Evolutionary conservation across 2,888 invertebrate genomes (phyloP).

Genomic region (Selenia dentaria): DNA sequence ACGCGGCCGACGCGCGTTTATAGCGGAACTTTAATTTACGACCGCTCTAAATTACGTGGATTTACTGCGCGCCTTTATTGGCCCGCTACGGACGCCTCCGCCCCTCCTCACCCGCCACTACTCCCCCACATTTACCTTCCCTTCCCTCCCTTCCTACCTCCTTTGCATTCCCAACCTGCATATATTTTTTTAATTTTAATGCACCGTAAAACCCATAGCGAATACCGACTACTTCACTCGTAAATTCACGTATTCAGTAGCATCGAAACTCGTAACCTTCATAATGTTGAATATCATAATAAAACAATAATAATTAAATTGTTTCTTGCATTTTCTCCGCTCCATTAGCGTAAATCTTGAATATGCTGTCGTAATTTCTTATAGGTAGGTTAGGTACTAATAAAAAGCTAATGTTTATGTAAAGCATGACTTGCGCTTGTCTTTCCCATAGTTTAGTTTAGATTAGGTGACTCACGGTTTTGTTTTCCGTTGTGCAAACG

Average conservation of each 20-base stretch:
- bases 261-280: slow-evolving; percentile 21
- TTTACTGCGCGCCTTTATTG: slow-evolving; percentile 83
- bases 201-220: slow-evolving; percentile 54
- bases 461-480: slow-evolving; percentile 57
- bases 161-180: slow-evolving; percentile 58
- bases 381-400: neutral
- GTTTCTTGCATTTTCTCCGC: slow-evolving; percentile 17
- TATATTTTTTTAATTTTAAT: slow-evolving; percentile 54
- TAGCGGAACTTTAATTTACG: slow-evolving; percentile 82
- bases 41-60: slow-evolving; percentile 83
- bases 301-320: slow-evolving; percentile 23
- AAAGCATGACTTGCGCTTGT: slow-evolving; percentile 11
- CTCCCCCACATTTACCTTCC: slow-evolving; percentile 52
- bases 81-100: slow-evolving; percentile 67
- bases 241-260: slow-evolving; percentile 37
- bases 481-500: slow-evolving; percentile 47
- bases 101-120: slow-evolving; percentile 51
- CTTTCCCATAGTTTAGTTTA: slow-evolving; percentile 19
- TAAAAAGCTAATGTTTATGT: slow-evolving; percentile 13
- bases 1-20: slow-evolving; percentile 68
- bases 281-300: slow-evolving; percentile 17
- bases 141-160: slow-evolving; percentile 52
- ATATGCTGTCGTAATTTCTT: slow-evolving; percentile 13
- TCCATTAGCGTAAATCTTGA: slow-evolving; percentile 22
- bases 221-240: slow-evolving; percentile 37